These are phyloP conservation scores for Menidia menidia DNA, from an alignment of 2,797 vertebrate genomes.

Conservation along the genomic window DNA sequence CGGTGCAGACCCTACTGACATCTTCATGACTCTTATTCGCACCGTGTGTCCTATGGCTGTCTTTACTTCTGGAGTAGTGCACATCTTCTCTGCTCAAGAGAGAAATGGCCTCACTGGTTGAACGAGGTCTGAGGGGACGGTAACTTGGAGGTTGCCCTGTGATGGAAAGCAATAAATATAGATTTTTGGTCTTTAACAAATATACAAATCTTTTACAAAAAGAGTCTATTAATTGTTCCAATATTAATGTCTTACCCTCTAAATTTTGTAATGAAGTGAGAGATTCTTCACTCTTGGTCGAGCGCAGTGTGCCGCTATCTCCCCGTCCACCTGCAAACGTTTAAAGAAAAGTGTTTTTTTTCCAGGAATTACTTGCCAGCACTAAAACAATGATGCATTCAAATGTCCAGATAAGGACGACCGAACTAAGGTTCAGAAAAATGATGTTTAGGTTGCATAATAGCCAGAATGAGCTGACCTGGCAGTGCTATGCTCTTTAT, in stretches of 20 bases:
- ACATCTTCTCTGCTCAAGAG: slow-evolving; percentile 86
- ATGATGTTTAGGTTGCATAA: neutral
- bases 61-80: slow-evolving; percentile 82
- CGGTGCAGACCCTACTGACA: slow-evolving; percentile 73
- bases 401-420: neutral
- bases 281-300: slow-evolving; percentile 97
- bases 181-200: neutral
- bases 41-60: slow-evolving; percentile 82
- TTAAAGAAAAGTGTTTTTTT: slow-evolving; percentile 18
- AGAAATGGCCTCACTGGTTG: slow-evolving; percentile 92
- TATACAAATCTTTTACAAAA: neutral
- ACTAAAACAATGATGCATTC: slow-evolving; percentile 1
- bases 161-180: slow-evolving; percentile 18
- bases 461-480: slow-evolving; percentile 79
- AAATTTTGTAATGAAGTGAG: slow-evolving; percentile 93
- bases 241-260: slow-evolving; percentile 83
- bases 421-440: neutral
- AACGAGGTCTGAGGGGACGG: slow-evolving; percentile 89
- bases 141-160: slow-evolving; percentile 89
- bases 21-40: slow-evolving; percentile 82
- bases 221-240: neutral
- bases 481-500: slow-evolving; percentile 93
- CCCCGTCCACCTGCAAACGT: slow-evolving; percentile 88
- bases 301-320: slow-evolving; percentile 92
- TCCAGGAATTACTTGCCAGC: neutral